Percentiles rank a stretch among this genome's conserved stretches.
phyloP scores from a whole-genome alignment of 2,113 vertebrate species.

The Clupea harengus region DNA sequence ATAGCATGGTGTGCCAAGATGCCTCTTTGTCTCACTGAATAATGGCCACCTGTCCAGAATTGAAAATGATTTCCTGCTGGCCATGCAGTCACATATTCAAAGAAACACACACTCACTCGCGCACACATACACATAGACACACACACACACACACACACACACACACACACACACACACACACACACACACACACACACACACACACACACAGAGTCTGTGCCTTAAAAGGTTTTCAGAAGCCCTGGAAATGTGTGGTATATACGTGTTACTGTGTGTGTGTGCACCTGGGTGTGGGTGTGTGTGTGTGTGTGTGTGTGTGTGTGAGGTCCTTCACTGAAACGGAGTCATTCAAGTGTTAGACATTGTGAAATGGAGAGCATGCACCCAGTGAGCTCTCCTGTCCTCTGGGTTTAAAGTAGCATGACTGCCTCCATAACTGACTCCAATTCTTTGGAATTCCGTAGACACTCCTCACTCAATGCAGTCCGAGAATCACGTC shows the following conservation, averaged over 20 bases:
- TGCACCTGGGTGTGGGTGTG: neutral
- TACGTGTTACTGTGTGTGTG: neutral
- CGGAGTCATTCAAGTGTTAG: neutral
- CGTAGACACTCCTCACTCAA: constrained; percentile 18
- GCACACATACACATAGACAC: neutral
- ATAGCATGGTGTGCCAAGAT: constrained; percentile 21
- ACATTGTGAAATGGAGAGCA: constrained; percentile 17
- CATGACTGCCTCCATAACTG: constrained; percentile 20
- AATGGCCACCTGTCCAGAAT: constrained; percentile 43
- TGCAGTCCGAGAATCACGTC: neutral
- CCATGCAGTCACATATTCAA: neutral
- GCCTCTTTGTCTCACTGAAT: constrained; percentile 38
- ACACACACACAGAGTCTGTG: neutral
- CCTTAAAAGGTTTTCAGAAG: no score
- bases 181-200: neutral
- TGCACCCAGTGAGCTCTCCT: constrained; percentile 21
- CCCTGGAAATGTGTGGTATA: no score
- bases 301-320: neutral
- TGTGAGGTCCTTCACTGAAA: neutral
- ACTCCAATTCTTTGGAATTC: constrained; percentile 23
- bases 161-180: neutral
- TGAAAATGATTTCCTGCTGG: constrained; percentile 38
- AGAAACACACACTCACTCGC: neutral
- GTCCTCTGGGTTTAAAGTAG: constrained; percentile 34
- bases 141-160: neutral